Evolutionary conservation across 2,888 invertebrate genomes (phyloP), one percentile per base, ranked within the genome.

Genomic region (Trissolcus japonicus): DNA sequence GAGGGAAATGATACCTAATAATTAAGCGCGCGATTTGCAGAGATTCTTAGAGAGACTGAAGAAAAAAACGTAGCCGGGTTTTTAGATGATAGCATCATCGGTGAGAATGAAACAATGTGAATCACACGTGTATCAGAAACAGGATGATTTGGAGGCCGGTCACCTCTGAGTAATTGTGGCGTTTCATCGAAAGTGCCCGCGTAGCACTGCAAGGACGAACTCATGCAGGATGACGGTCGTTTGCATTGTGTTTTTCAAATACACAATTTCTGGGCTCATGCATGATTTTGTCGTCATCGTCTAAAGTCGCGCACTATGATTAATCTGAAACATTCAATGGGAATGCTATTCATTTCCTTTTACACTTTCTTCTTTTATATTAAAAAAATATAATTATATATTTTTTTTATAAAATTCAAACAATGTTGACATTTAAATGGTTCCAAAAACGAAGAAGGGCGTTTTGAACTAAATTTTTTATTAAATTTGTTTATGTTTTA

Each of bases 111-210:
- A 55, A 69, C 43, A 71, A 59, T 56, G 56, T 76, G 76, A 76
- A 57, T 76, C 76, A 76, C 67, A 65, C 17, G 16, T 16, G 60
- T 65, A 65, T 46, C 54, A 60, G 65, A 54, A 55, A 11, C 57
- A 51, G 56, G 61, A 60, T 66, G 71, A 71, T 76, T 76, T 76
- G 76, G 76, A 76, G 76, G 76, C 60, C 76, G 72, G 67, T 77
- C 55, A 77, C 76, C 76, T 77, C 76, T 77, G 76, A 77, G 72
- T 77, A 77, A 77, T 77, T 77, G 62, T 35, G 16, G 66, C 68
- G 59, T 73, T 72, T 72, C 67, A 68, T 73, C 72, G 77, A 77
- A 77, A 63, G 67, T 25, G 51, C 62, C 40, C 67, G 43, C 11
- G 35, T 9, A 9, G 25, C 43, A 67, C 66, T 29, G 14, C 72